Evolutionary conservation across 1,140 invertebrate genomes (phyloP).

Genomic region (Pseudomyrmex gracilis): DNA sequence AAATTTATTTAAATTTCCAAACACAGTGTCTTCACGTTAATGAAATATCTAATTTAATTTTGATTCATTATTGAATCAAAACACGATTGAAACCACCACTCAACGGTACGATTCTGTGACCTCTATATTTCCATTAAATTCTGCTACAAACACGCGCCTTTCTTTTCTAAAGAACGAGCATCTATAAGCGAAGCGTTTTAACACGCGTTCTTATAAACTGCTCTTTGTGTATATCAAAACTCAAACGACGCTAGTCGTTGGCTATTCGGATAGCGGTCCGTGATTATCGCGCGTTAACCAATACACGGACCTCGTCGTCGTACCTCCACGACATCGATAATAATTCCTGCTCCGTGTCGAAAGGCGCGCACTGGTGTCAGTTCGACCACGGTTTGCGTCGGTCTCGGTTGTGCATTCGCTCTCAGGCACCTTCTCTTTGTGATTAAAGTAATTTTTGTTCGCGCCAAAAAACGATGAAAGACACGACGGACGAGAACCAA

Average conservation of each 20-base stretch:
- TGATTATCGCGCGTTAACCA: constrained; percentile 2
- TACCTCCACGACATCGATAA: background rate
- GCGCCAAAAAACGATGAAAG: background rate
- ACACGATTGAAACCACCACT: too few species aligned
- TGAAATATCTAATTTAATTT: too few species aligned
- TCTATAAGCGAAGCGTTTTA: too few species aligned
- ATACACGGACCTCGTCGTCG: background rate
- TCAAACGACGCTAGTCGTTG: background rate
- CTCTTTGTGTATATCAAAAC: too few species aligned
- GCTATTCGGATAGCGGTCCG: background rate
- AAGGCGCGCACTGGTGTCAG: constrained; percentile 2
- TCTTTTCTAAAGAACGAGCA: too few species aligned
- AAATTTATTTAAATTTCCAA: too few species aligned
- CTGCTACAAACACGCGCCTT: too few species aligned
- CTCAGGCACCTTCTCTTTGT: background rate
- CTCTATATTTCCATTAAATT: too few species aligned
- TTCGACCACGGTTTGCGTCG: background rate
- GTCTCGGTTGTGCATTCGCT: background rate
- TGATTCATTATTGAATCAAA: too few species aligned
- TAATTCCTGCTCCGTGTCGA: background rate
- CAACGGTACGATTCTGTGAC: too few species aligned
- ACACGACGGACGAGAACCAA: constrained; percentile 16
- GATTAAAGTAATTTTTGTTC: background rate
- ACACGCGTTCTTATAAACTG: too few species aligned
- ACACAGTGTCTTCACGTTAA: too few species aligned